Evolutionary conservation across 1,140 invertebrate species (phyloP).

Genomic region (Diuraphis noxia): DNA sequence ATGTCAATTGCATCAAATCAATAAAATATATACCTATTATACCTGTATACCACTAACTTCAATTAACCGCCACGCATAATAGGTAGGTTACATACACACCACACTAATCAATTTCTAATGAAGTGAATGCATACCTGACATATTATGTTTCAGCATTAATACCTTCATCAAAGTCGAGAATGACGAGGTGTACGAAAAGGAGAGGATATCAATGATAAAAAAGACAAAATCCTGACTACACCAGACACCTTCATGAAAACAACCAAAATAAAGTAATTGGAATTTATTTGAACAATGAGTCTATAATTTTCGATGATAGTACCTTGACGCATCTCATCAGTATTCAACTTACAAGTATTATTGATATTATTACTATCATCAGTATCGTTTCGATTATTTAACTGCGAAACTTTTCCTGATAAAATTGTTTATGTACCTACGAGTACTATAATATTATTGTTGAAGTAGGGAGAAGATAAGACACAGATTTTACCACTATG

Average conservation of each 20-base stretch:
- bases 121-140: background rate
- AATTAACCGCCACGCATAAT: background rate
- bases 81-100: background rate
- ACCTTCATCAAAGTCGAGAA: background rate
- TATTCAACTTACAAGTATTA: background rate
- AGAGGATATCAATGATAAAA: background rate
- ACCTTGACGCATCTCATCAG: background rate
- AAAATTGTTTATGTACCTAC: background rate
- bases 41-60: background rate
- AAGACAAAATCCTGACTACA: too few species aligned
- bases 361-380: background rate
- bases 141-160: background rate
- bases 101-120: background rate
- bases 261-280: too few species aligned
- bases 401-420: background rate
- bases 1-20: background rate
- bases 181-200: background rate
- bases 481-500: background rate
- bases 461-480: background rate
- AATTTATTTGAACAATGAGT: too few species aligned
- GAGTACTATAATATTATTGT: background rate
- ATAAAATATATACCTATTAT: too few species aligned
- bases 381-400: background rate
- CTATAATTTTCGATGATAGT: too few species aligned
- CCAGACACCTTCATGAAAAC: too few species aligned